phyloP scores from a whole-genome alignment of 1,140 invertebrate genomes.

The Drosophila subpulchrella region DNA sequence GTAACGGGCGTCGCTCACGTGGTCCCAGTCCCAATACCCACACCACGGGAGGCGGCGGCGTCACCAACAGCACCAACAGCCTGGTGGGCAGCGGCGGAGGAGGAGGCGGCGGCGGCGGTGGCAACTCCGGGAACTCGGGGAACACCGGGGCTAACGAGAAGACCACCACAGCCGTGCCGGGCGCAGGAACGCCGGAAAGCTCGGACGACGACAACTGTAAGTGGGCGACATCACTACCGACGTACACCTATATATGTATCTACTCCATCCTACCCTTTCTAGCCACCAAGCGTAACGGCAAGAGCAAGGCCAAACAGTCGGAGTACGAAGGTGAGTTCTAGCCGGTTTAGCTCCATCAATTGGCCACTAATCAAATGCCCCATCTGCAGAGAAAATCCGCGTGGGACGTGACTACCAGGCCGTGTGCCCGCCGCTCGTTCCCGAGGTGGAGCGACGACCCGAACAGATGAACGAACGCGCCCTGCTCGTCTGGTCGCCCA shows the following conservation, averaged over 20 bases:
- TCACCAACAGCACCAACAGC: slow-evolving; percentile 13
- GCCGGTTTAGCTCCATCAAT: background rate
- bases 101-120: slow-evolving; percentile 33
- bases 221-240: slow-evolving; percentile 17
- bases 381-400: slow-evolving; percentile 91
- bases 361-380: background rate
- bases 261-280: background rate
- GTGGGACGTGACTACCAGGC: slow-evolving; percentile 97
- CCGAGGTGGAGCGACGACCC: slow-evolving; percentile 87
- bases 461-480: slow-evolving; percentile 91
- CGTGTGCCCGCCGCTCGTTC: slow-evolving; percentile 91
- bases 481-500: slow-evolving; percentile 97
- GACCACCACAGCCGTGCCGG: slow-evolving; percentile 49
- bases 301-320: slow-evolving; percentile 79
- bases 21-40: slow-evolving; percentile 95
- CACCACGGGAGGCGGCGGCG: slow-evolving; percentile 84
- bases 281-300: slow-evolving; percentile 83
- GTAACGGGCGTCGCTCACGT: slow-evolving; percentile 93
- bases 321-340: slow-evolving; percentile 79
- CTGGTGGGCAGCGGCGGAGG: slow-evolving; percentile 32
- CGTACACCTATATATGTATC: background rate
- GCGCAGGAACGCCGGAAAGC: slow-evolving; percentile 87
- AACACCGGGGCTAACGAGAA: slow-evolving; percentile 45
- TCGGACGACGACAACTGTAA: slow-evolving; percentile 93
- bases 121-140: slow-evolving; percentile 21